Evolutionary conservation across 2,888 invertebrate species (phyloP).

Genomic region (Polyommatus icarus): DNA sequence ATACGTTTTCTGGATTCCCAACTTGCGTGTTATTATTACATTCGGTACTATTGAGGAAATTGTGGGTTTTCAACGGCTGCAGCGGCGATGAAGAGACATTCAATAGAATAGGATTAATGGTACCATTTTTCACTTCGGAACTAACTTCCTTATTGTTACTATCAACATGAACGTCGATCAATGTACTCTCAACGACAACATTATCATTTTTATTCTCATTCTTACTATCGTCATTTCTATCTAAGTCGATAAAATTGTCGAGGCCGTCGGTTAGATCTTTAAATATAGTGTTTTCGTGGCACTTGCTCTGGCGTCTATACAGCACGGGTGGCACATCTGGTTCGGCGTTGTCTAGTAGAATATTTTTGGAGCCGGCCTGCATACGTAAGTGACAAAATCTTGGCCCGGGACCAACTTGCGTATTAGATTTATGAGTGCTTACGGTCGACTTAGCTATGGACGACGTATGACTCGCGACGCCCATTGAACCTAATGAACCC

Average conservation of each 20-base stretch:
- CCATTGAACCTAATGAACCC: slow-evolving; percentile 72
- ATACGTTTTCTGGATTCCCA: slow-evolving; percentile 60
- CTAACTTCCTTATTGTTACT: slow-evolving; percentile 65
- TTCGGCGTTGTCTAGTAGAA: slow-evolving; percentile 88
- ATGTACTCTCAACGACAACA: slow-evolving; percentile 68
- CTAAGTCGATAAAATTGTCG: slow-evolving; percentile 65
- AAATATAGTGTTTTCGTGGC: slow-evolving; percentile 69
- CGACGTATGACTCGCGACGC: slow-evolving; percentile 71
- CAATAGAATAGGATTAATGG: slow-evolving; percentile 68
- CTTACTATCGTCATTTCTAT: slow-evolving; percentile 57
- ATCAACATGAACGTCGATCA: slow-evolving; percentile 72
- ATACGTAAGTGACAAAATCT: slow-evolving; percentile 88
- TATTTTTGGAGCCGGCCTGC: slow-evolving; percentile 89
- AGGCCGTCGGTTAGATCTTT: slow-evolving; percentile 69
- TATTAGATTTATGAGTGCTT: slow-evolving; percentile 73
- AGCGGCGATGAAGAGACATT: slow-evolving; percentile 74
- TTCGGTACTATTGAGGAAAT: slow-evolving; percentile 68
- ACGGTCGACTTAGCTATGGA: slow-evolving; percentile 75
- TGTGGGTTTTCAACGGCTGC: slow-evolving; percentile 74
- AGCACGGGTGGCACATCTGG: slow-evolving; percentile 86
- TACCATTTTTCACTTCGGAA: slow-evolving; percentile 52
- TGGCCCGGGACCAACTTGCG: slow-evolving; percentile 82
- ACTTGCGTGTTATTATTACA: slow-evolving; percentile 68
- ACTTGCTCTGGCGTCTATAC: slow-evolving; percentile 83
- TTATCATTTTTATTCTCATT: slow-evolving; percentile 58